Evolutionary conservation across 2,113 vertebrate genomes (phyloP).

Genomic region (Guaruba guarouba): DNA sequence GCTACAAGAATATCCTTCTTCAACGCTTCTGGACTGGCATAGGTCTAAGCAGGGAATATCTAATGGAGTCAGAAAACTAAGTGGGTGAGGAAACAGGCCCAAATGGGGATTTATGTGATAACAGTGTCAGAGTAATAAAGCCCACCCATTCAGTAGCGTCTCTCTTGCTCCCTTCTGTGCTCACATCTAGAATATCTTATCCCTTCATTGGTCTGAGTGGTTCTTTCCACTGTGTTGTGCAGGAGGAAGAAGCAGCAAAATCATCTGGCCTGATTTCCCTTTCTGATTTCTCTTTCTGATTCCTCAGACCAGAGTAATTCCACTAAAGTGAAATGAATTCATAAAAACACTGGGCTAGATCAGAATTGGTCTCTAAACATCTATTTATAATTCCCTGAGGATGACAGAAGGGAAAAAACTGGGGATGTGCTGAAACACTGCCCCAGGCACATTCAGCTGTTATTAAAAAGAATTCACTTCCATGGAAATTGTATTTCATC

Average conservation of each 20-base stretch:
- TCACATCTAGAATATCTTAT: neutral
- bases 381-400: conserved; percentile 29
- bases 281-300: neutral
- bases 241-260: neutral
- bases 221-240: neutral
- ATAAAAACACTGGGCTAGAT: neutral
- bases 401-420: conserved; percentile 27
- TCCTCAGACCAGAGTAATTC: neutral
- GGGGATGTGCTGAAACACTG: neutral
- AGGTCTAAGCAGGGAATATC: neutral
- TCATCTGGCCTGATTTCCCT: neutral
- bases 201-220: neutral
- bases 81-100: neutral
- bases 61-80: neutral
- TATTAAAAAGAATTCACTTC: conserved; percentile 66
- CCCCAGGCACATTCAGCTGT: conserved; percentile 20
- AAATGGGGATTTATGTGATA: neutral
- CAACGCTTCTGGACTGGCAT: neutral
- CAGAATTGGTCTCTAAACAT: neutral
- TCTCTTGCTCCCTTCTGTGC: neutral
- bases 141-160: neutral
- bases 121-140: neutral
- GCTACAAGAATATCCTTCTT: neutral
- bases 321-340: neutral
- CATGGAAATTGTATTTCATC: conserved; percentile 72